Evolutionary conservation across 2,888 invertebrate species (phyloP).

Genomic region (Deilephila porcellus): DNA sequence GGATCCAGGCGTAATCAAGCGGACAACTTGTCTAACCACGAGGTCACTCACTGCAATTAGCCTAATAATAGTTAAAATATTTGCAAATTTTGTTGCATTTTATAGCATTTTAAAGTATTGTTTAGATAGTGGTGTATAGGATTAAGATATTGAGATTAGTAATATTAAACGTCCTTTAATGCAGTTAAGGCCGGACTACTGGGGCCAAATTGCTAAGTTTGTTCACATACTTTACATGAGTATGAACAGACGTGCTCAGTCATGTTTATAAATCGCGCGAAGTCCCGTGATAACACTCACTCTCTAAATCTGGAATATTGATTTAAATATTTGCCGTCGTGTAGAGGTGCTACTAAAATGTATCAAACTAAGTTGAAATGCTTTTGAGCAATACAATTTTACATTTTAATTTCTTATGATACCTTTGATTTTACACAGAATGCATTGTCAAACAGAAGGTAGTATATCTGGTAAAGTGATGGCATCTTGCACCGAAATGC

Average conservation of each 20-base stretch:
- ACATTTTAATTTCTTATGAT: not conserved
- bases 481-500: not conserved
- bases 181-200: too few relatives aligned
- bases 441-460: not conserved
- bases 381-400: not conserved
- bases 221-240: too few relatives aligned
- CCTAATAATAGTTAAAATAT: not conserved
- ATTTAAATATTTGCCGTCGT: not conserved
- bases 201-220: too few relatives aligned
- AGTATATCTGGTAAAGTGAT: not conserved
- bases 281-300: not conserved
- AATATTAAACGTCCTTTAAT: not conserved
- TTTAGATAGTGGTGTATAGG: not conserved
- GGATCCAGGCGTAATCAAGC: not conserved
- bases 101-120: not conserved
- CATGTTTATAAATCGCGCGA: too few relatives aligned
- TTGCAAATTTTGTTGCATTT: conserved; percentile 9
- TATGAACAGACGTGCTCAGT: too few relatives aligned
- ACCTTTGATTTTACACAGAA: not conserved
- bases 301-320: not conserved
- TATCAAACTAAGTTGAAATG: not conserved
- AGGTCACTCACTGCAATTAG: not conserved
- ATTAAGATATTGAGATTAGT: conserved; percentile 7
- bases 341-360: not conserved
- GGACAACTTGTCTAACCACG: not conserved